Base-by-base conservation (phyloP, 2,113 vertebrate species). In the Lampris megalopsis region DNA sequence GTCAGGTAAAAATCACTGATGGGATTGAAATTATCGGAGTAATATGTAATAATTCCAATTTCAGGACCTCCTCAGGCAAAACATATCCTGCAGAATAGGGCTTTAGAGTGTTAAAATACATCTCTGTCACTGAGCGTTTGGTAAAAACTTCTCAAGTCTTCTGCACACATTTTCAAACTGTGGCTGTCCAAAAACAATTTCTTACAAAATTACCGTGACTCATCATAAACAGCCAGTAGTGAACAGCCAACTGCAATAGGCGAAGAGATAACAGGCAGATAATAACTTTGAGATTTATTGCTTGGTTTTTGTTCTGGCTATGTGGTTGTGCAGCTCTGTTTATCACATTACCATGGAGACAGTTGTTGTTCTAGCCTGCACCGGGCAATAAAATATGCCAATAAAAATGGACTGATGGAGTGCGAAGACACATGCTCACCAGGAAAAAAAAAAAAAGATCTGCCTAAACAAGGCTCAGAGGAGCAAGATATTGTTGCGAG, bases 161-260 rank as follows among this genome's bases (percentile, higher is more conserved):
- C 9, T 63, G 10, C 63, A 78, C 71, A 11, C 9, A 42, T 64
- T 78, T 75, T 80, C 74, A 59, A 80, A 75, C 56, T n/a, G 38
- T 43, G 76, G 73, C 71, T 77, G 63, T 69, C 63, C 4, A 74
- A 68, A 61, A 64, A 24, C 58, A 63, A 38, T 56, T 68, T 69
- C 63, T 9, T 35, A 64, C 48, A 7, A 67, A 77, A 80, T 3
- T 75, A 24, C 24, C 24, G 24, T 24, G 24, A 24, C 43, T 45
- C 43, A 45, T 45, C 37, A 53, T 53, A 24, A 24, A 24, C 24
- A 24, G 50, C 50, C 49, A 1, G 49, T 45, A 7, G 7, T 45
- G 4, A 7, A 65, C n/a, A 42, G 64, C 11, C 9, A 8, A 13
- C 56, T 35, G 47, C 1, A 0, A 43, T 38, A 11, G 60, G 40